Conservation (phyloP, 1,140 invertebrate genomes). For the Drosophila punjabiensis region DNA sequence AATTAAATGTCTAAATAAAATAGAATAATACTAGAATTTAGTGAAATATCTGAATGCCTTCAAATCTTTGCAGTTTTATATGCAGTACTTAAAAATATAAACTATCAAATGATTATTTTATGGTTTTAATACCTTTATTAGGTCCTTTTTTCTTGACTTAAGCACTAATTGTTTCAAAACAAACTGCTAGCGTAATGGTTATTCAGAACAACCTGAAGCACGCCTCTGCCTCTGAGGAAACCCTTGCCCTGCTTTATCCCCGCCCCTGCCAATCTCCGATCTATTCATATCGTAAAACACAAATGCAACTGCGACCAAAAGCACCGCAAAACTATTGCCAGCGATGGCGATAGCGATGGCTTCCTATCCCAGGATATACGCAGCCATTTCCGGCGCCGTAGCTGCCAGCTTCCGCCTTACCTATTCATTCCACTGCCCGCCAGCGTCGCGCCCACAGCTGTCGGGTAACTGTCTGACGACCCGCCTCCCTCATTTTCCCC, state of each 20-base stretch:
- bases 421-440: constrained; percentile 28
- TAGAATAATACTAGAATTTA: background rate
- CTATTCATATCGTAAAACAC: constrained; percentile 68
- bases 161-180: background rate
- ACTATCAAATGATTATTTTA: background rate
- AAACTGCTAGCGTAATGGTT: background rate
- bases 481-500: constrained; percentile 3
- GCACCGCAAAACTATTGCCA: constrained; percentile 72
- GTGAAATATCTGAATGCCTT: no score
- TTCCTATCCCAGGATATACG: constrained; percentile 64
- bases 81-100: no score
- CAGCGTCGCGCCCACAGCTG: constrained; percentile 47
- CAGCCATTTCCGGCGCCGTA: constrained; percentile 60
- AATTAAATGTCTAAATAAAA: background rate
- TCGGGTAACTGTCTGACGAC: constrained; percentile 23
- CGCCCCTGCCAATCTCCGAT: constrained; percentile 48
- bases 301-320: constrained; percentile 69
- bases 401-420: constrained; percentile 58
- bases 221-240: background rate
- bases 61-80: no score
- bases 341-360: constrained; percentile 38
- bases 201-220: constrained; percentile 11
- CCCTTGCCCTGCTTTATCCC: constrained; percentile 4
- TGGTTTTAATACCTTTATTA: background rate
- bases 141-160: accelerated